Base-by-base conservation (phyloP, 1,140 invertebrate genomes). In the Drosophila teissieri region DNA sequence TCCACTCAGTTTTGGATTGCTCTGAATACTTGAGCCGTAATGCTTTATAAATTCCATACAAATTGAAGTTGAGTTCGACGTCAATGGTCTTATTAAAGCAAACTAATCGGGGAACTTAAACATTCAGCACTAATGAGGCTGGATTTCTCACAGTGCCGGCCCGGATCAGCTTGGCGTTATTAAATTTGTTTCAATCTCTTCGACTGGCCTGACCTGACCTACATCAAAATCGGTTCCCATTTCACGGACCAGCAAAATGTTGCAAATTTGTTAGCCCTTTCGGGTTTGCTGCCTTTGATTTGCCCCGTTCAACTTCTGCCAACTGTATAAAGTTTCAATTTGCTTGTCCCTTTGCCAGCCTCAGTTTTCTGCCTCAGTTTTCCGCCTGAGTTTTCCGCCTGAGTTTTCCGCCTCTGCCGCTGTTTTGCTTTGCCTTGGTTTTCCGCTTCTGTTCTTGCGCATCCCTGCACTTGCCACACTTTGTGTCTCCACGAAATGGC, bases 251-350 rank as follows among this genome's bases (percentile, higher is more conserved):
- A 17, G 60, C 60, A 52, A 61, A 68, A 52, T 68, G 65, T 31
- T 72, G 52, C 52, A 57, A 57, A 72, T 72, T 72, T 72, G 68
- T 70, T 70, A 70, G 57, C 68, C 68, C 68, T 57, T 70, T 56
- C 42, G 64, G 67, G 67, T 22, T 37, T 42, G 51, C 17, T 54
- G 51, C 61, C 34, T 55, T 55, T 69, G 67, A 69, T 70, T 72
- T 62, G 70, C 24, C 40, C 22, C 44, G 12, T n/a, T 12, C 44
- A 72, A 70, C 68, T 70, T 70, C 57, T 67, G 24, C 72, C 72
- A 75, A 75, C 70, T 74, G 72, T 75, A 55, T 74, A 64, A 64
- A 75, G 70, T 76, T 76, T 76, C 54, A 76, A 76, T 69, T 77
- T 72, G 65, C 49, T 72, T 72, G 68, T 72, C 65, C 53, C 57